Percentiles rank a stretch among this genome's conserved stretches.
Evolutionary conservation across 2,797 vertebrate species (phyloP).

Genomic region (Pseudochirops cupreus): DNA sequence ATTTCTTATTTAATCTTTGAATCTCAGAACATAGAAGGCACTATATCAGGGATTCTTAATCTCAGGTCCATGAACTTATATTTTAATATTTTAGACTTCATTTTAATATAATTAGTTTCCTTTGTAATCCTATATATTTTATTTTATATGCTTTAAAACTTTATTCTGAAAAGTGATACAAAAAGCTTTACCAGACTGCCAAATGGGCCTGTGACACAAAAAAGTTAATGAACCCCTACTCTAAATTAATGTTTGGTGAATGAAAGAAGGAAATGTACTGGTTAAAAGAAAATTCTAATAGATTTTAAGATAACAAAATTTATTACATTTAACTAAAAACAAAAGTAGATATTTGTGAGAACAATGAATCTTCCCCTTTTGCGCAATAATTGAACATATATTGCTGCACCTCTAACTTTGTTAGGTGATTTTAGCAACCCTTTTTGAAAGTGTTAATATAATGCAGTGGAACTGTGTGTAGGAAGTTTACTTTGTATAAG

Average conservation of each 20-base stretch:
- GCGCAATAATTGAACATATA: neutral
- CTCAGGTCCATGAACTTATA: neutral
- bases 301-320: neutral
- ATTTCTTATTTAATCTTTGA: neutral
- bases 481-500: neutral
- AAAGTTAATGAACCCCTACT: neutral
- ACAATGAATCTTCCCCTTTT: neutral
- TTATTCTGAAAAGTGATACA: neutral
- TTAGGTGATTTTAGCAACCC: neutral
- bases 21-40: neutral
- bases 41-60: neutral
- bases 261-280: neutral
- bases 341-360: neutral
- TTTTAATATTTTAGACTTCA: neutral
- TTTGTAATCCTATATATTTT: neutral
- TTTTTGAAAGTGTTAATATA: neutral
- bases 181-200: neutral
- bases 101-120: neutral
- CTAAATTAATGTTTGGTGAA: neutral
- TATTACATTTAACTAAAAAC: neutral
- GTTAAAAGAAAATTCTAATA: neutral
- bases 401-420: neutral
- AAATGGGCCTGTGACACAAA: neutral
- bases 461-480: neutral
- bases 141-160: neutral